Evolutionary conservation across 2,113 vertebrate species (phyloP).

Genomic region (Rhinoderma darwinii): DNA sequence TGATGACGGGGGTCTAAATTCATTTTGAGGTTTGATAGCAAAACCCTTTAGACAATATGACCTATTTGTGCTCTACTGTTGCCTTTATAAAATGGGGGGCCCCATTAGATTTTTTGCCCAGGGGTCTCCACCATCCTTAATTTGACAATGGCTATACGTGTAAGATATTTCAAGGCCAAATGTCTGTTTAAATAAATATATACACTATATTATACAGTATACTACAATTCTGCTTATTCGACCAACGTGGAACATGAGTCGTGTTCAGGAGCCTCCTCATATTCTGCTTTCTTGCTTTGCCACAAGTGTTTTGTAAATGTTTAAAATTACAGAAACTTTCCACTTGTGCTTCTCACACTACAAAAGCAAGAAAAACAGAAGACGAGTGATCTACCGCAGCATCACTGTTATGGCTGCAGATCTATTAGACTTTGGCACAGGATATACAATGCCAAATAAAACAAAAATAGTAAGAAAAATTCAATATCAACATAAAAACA

Average conservation of each 20-base stretch:
- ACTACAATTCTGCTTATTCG: not conserved
- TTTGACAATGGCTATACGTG: too few species aligned
- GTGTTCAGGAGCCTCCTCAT: not conserved
- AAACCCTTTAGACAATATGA: too few species aligned
- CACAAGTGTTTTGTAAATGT: not conserved
- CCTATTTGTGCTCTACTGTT: too few species aligned
- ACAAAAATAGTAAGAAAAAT: constrained; percentile 1
- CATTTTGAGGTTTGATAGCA: too few species aligned
- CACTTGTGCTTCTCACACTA: constrained; percentile 7
- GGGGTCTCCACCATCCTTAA: too few species aligned
- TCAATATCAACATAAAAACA: not conserved
- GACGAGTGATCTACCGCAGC: not conserved
- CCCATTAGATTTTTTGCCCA: too few species aligned
- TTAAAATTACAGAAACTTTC: not conserved
- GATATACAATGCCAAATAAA: not conserved
- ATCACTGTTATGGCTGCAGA: not conserved
- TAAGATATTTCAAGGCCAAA: too few species aligned
- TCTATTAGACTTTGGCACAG: not conserved
- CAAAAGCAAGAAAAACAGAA: not conserved
- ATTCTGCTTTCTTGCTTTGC: not conserved
- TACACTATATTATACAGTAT: not conserved
- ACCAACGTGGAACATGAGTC: not conserved
- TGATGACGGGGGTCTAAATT: too few species aligned
- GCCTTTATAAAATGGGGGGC: too few species aligned
- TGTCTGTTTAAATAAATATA: too few species aligned